Percentiles rank a stretch among this genome's conserved stretches.
phyloP scores from a whole-genome alignment of 2,797 vertebrate species.

The Triplophysa bombifrons region DNA sequence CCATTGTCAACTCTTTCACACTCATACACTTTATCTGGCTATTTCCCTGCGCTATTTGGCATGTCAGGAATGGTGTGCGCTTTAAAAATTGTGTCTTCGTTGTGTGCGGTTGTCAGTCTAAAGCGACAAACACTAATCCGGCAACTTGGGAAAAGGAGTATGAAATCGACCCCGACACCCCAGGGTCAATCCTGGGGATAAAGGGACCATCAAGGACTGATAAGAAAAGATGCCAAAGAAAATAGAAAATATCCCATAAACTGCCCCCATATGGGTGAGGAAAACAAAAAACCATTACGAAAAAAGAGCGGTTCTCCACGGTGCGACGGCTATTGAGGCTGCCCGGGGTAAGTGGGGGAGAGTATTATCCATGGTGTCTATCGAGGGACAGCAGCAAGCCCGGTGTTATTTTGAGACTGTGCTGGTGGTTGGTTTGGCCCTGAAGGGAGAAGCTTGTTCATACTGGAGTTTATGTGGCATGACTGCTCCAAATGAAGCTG shows the following conservation, averaged over 20 bases:
- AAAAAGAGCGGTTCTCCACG: background rate
- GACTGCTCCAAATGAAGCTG: conserved; percentile 75
- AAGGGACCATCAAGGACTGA: conserved; percentile 38
- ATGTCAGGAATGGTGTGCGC: background rate
- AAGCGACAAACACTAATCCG: conserved; percentile 21
- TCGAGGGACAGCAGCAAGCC: conserved; percentile 42
- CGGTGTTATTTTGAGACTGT: conserved; percentile 68
- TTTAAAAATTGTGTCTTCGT: background rate
- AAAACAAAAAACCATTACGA: conserved; percentile 1
- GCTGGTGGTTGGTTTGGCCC: conserved; percentile 55
- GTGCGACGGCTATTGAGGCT: conserved; percentile 6
- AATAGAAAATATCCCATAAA: conserved; percentile 28
- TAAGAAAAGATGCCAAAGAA: conserved; percentile 57
- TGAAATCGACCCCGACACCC: conserved; percentile 12
- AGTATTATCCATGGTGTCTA: conserved; percentile 29
- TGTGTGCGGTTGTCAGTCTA: conserved; percentile 5
- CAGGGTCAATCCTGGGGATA: conserved; percentile 14
- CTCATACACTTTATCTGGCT: conserved; percentile 8
- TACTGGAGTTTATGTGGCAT: conserved; percentile 71
- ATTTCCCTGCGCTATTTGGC: background rate
- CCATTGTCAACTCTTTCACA: conserved; percentile 16
- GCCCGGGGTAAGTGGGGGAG: background rate
- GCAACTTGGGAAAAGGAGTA: background rate
- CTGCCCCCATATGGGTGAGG: conserved; percentile 10
- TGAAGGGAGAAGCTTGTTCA: conserved; percentile 70